These are phyloP conservation scores for Arothron firmamentum DNA, from an alignment of 2,113 vertebrate species.

Conservation along the genomic window DNA sequence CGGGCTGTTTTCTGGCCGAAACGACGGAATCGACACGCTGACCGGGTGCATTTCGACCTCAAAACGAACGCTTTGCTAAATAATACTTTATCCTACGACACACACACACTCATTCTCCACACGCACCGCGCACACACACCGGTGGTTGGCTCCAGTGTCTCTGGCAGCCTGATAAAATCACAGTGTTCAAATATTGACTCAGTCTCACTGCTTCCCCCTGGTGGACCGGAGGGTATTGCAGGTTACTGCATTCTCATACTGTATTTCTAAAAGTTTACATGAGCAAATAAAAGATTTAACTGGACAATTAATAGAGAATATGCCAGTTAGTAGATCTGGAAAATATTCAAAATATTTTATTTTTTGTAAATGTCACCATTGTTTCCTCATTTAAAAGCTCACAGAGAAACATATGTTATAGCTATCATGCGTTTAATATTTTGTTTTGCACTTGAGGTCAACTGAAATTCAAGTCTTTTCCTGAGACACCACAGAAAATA, in stretches of 20 bases:
- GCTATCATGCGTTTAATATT: too few species aligned
- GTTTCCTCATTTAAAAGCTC: too few species aligned
- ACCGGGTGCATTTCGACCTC: constrained; percentile 66
- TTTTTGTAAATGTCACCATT: too few species aligned
- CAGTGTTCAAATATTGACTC: constrained; percentile 6
- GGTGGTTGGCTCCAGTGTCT: constrained; percentile 20
- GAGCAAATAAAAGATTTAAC: neutral
- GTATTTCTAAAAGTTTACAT: neutral
- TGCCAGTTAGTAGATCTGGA: too few species aligned
- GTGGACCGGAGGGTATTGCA: constrained; percentile 27
- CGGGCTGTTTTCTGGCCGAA: constrained; percentile 87
- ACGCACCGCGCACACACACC: constrained; percentile 10
- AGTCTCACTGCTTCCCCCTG: constrained; percentile 31
- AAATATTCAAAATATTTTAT: too few species aligned
- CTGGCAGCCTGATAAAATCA: constrained; percentile 41
- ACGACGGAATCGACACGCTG: constrained; percentile 89
- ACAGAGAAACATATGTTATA: neutral
- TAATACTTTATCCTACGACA: neutral
- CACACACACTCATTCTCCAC: neutral
- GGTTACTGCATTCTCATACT: too few species aligned
- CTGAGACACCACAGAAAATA: too few species aligned
- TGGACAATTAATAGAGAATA: too few species aligned
- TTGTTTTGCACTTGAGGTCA: too few species aligned
- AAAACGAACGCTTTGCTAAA: neutral
- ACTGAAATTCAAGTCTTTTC: too few species aligned